Evolutionary conservation across 1,140 invertebrate species (phyloP).

Genomic region (Copidosoma floridanum): DNA sequence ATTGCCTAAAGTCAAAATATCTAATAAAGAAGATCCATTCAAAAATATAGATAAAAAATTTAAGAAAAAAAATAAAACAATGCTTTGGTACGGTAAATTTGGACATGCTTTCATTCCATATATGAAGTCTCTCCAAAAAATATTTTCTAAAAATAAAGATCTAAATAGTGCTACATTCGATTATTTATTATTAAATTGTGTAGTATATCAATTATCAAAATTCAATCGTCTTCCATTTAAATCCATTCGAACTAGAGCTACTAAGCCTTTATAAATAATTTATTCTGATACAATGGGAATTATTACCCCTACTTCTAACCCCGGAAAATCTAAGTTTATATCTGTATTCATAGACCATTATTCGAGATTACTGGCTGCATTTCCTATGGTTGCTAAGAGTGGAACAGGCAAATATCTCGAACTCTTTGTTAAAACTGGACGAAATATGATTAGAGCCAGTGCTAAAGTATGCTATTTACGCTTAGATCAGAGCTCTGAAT

Average conservation of each 20-base stretch:
- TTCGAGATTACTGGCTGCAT: conserved; percentile 21
- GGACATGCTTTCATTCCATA: conserved; percentile 25
- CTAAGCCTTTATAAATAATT: conserved; percentile 15
- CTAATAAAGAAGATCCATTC: conserved; percentile 13
- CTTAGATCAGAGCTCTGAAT: too few species aligned
- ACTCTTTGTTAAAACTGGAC: too few species aligned
- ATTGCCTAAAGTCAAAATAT: conserved; percentile 10
- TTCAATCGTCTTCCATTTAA: conserved; percentile 2
- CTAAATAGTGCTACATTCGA: conserved; percentile 17
- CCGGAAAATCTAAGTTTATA: too few species aligned
- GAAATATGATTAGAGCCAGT: too few species aligned
- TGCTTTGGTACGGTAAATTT: conserved; percentile 30
- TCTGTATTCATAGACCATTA: conserved; percentile 23
- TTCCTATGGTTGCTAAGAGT: too few species aligned
- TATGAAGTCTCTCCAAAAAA: conserved; percentile 20
- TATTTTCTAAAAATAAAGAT: conserved; percentile 22
- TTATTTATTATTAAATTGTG: conserved; percentile 21
- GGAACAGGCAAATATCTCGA: too few species aligned
- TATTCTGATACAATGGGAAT: conserved; percentile 22
- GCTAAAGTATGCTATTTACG: too few species aligned
- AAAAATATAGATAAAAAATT: conserved; percentile 11
- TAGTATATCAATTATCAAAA: too few species aligned
- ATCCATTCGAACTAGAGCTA: conserved; percentile 8
- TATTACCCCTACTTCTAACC: conserved; percentile 15
- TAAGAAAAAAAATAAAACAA: conserved; percentile 15